Conservation (phyloP, 2,888 invertebrate genomes). For the Hetaerina titia region DNA sequence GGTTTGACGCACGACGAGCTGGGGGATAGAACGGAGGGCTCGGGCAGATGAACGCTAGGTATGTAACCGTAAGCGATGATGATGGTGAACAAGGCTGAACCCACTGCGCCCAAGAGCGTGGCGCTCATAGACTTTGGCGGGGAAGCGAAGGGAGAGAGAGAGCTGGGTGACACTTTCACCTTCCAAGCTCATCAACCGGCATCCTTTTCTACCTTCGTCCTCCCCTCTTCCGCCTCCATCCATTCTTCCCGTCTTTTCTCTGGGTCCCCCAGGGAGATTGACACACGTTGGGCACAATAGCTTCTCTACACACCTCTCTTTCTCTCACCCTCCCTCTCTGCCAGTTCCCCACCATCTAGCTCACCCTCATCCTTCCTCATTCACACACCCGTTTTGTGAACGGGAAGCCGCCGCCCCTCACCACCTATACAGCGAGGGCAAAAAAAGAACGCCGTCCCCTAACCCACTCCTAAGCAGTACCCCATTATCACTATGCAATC, state of each 20-base stretch:
- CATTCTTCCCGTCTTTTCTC: slow-evolving; percentile 28
- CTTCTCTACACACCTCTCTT: background rate
- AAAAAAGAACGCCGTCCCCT: background rate
- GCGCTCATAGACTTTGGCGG: background rate
- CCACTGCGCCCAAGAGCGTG: background rate
- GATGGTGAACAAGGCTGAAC: background rate
- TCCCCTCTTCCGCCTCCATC: background rate
- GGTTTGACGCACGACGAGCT: no score
- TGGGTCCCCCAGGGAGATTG: background rate
- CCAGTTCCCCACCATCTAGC: background rate
- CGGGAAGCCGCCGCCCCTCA: background rate
- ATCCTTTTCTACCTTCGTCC: background rate
- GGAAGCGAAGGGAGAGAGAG: background rate
- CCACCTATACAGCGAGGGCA: background rate
- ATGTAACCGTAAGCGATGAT: background rate
- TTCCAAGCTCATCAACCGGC: background rate
- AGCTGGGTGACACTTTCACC: slow-evolving; percentile 21
- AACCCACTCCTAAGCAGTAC: background rate
- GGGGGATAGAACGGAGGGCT: no score
- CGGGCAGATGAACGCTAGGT: background rate
- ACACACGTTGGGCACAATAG: slow-evolving; percentile 37
- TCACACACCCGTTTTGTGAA: background rate
- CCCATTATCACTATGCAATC: slow-evolving; percentile 50
- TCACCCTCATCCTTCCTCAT: background rate
- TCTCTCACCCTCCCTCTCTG: background rate